Conservation (phyloP, 2,888 invertebrate species). For the Hipparchia semele region DNA sequence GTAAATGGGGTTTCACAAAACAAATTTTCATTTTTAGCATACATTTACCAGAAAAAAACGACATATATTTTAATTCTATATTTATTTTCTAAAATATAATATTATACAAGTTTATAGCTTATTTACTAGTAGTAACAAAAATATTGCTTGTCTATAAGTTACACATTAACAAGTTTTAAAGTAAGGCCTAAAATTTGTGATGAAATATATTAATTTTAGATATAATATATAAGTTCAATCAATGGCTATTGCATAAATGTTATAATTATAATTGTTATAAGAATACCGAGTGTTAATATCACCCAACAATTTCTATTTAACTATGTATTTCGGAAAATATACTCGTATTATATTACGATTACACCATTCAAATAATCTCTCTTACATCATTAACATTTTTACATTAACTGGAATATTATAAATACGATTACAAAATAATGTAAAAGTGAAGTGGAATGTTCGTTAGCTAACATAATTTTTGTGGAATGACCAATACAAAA, state of each 20-base stretch:
- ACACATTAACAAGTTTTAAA: slow-evolving; percentile 48
- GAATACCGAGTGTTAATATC: slow-evolving; percentile 8
- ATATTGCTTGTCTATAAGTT: slow-evolving; percentile 72
- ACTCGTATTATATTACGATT: background rate
- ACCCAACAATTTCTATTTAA: slow-evolving; percentile 13
- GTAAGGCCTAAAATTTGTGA: slow-evolving; percentile 37
- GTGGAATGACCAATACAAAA: background rate
- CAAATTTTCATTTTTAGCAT: background rate
- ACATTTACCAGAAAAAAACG: slow-evolving; percentile 36
- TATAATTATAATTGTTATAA: background rate
- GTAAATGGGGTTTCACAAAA: background rate
- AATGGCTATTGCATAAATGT: slow-evolving; percentile 3
- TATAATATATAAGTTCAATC: background rate
- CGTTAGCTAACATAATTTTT: background rate
- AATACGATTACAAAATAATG: background rate
- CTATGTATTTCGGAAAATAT: slow-evolving; percentile 1
- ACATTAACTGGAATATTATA: background rate
- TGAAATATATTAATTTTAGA: slow-evolving; percentile 20
- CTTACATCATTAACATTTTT: background rate
- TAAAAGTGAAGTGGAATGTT: slow-evolving; percentile 9
- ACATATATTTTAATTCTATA: slow-evolving; percentile 54
- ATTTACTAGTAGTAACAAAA: slow-evolving; percentile 75
- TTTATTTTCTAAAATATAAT: slow-evolving; percentile 69
- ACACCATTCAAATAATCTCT: slow-evolving; percentile 6
- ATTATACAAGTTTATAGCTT: slow-evolving; percentile 62